Percentiles rank a stretch among this genome's conserved stretches.
These are phyloP conservation scores for Craterocephalus amniculus DNA, from an alignment of 2,797 vertebrate genomes.

Conservation along the genomic window DNA sequence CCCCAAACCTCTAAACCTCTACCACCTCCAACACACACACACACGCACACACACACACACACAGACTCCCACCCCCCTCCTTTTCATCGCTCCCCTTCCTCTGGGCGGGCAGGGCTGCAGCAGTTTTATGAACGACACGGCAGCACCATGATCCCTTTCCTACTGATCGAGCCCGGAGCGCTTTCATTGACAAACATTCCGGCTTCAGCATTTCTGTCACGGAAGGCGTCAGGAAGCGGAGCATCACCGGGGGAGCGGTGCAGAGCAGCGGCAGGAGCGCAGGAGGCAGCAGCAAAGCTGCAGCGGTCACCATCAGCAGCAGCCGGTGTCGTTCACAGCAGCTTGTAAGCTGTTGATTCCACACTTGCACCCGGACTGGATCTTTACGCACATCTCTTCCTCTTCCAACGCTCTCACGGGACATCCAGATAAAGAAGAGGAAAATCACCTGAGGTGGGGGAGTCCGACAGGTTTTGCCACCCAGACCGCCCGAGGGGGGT, in stretches of 20 bases:
- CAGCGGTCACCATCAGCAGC: constrained; percentile 56
- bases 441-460: constrained; percentile 33
- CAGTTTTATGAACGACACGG: constrained; percentile 72
- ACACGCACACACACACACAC: too few relatives aligned
- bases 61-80: neutral
- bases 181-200: constrained; percentile 72
- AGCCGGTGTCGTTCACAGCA: constrained; percentile 29
- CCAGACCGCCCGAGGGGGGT: constrained; percentile 34
- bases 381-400: constrained; percentile 12
- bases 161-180: constrained; percentile 44
- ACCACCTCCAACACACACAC: too few relatives aligned
- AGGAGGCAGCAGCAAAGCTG: constrained; percentile 36
- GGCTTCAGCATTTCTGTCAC: constrained; percentile 74
- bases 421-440: constrained; percentile 28
- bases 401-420: constrained; percentile 46
- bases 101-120: constrained; percentile 77
- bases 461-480: constrained; percentile 38
- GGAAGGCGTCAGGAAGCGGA: constrained; percentile 55
- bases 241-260: constrained; percentile 48
- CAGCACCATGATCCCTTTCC: constrained; percentile 64
- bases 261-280: constrained; percentile 28
- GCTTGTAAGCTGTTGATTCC: constrained; percentile 66
- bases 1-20: neutral
- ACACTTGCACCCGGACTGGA: constrained; percentile 45
- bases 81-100: constrained; percentile 34